A percentile compares a stretch with the other conserved stretches of the same genome.
Conservation (phyloP, 2,113 vertebrate species). For the Phrynosoma blainvillii region DNA sequence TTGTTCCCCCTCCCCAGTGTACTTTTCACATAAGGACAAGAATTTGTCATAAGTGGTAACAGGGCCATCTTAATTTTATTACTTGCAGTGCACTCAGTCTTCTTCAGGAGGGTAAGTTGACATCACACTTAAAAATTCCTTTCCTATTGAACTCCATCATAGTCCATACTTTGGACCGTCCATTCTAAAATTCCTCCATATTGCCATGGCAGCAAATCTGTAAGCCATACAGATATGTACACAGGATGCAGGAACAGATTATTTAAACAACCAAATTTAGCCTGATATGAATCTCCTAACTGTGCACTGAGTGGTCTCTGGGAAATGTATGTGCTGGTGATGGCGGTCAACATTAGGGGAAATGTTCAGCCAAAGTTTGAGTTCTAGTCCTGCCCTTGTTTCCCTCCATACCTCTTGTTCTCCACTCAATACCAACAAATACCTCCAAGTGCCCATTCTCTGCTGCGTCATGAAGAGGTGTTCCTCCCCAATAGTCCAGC, state of each 20-base stretch:
- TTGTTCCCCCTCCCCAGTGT: too few species aligned
- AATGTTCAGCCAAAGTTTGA: neutral
- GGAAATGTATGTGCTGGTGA: neutral
- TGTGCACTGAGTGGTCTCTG: neutral
- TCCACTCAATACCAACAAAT: neutral
- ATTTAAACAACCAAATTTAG: neutral
- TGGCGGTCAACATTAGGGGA: neutral
- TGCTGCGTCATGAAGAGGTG: conserved; percentile 86
- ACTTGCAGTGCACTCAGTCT: too few species aligned
- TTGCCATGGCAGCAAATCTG: neutral
- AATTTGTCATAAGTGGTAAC: neutral
- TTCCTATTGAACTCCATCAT: neutral
- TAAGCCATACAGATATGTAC: neutral
- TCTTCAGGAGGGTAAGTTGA: neutral
- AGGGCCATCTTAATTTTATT: too few species aligned
- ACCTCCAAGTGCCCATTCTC: conserved; percentile 88
- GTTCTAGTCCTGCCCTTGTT: neutral
- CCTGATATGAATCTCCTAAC: neutral
- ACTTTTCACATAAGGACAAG: neutral
- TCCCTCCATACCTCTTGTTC: neutral
- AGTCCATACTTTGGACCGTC: neutral
- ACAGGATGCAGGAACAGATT: neutral
- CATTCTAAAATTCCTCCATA: neutral
- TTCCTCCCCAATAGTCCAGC: conserved; percentile 85
- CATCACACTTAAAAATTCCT: neutral